Evolutionary conservation across 2,797 vertebrate genomes (phyloP).

Genomic region (Buceros bicornis): DNA sequence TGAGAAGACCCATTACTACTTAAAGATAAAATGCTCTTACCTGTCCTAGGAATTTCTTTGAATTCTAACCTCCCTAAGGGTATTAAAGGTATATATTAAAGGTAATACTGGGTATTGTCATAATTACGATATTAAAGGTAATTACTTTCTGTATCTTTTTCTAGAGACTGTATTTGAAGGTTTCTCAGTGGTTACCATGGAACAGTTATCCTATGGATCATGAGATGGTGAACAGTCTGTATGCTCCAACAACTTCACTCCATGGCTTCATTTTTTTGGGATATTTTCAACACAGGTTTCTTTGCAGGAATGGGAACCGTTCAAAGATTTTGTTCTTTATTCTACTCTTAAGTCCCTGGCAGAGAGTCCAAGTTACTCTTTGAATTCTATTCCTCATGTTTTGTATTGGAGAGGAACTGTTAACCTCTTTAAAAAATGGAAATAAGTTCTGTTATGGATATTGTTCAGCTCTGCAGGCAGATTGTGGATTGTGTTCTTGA

Average conservation of each 20-base stretch:
- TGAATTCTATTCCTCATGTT: background rate
- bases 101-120: background rate
- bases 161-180: background rate
- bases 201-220: background rate
- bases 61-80: background rate
- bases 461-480: background rate
- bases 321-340: background rate
- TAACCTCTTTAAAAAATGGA: background rate
- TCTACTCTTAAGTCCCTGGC: background rate
- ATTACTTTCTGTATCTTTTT: background rate
- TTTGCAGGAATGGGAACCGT: background rate
- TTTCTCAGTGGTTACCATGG: background rate
- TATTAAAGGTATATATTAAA: background rate
- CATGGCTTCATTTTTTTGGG: constrained; percentile 9
- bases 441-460: background rate
- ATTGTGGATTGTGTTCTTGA: background rate
- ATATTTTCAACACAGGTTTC: background rate
- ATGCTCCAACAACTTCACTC: constrained; percentile 9
- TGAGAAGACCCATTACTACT: background rate
- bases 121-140: background rate
- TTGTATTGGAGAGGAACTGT: constrained; percentile 1
- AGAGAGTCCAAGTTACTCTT: background rate
- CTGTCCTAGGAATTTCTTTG: background rate
- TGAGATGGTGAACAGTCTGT: background rate
- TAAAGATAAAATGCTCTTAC: background rate